A percentile compares a stretch with the other conserved stretches of the same genome.
Evolutionary conservation across 2,113 vertebrate species (phyloP).

Genomic region (Naja naja): DNA sequence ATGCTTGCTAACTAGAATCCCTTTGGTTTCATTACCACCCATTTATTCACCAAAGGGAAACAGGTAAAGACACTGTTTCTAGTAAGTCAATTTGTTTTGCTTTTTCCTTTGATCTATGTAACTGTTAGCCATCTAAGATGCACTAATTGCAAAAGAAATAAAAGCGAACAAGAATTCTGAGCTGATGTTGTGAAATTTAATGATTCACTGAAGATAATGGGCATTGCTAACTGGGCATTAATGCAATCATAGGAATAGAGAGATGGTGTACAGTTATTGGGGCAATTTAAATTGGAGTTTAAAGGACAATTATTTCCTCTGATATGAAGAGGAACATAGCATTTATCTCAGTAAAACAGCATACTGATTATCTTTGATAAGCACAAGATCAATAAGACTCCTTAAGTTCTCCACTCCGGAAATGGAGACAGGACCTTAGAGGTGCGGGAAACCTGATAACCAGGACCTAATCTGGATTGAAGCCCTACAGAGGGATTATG

Average conservation of each 20-base stretch:
- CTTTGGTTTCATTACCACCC: neutral
- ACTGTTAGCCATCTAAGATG: neutral
- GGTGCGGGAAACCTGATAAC: neutral
- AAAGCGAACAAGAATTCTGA: neutral
- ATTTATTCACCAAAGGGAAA: neutral
- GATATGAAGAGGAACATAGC: neutral
- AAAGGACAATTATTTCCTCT: neutral
- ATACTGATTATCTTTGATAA: neutral
- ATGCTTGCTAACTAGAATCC: neutral
- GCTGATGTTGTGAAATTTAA: neutral
- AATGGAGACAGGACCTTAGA: neutral
- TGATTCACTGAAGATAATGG: accelerated
- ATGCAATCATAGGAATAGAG: neutral
- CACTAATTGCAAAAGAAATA: neutral
- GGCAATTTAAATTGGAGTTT: neutral
- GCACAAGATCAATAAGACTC: neutral
- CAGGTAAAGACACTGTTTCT: neutral
- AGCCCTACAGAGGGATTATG: neutral
- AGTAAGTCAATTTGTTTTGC: neutral
- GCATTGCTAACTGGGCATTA: neutral
- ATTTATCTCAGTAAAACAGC: neutral
- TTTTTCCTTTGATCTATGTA: neutral
- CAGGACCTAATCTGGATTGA: neutral
- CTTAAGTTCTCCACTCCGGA: neutral
- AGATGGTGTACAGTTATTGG: neutral